These are phyloP conservation scores for Acromyrmex echinatior DNA, from an alignment of 1,140 invertebrate species.

Conservation along the genomic window DNA sequence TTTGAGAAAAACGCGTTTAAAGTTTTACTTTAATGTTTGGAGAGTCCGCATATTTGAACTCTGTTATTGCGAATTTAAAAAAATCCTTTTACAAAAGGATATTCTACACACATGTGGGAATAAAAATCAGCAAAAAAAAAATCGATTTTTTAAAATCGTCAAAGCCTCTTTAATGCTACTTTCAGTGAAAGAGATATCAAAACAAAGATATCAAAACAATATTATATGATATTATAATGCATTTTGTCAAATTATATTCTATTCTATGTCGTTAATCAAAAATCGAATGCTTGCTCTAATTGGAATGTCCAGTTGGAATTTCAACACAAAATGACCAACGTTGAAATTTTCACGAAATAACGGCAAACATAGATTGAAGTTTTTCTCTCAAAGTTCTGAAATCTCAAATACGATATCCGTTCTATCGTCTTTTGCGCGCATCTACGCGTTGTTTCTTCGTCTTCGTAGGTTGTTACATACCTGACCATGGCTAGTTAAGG, in stretches of 20 bases:
- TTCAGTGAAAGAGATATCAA: background rate
- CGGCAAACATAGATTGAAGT: background rate
- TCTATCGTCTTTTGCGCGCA: conserved; percentile 34
- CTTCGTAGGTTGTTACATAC: conserved; percentile 72
- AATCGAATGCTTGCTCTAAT: background rate
- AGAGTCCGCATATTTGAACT: too few species aligned
- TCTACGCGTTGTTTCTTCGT: conserved; percentile 24
- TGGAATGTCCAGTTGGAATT: background rate
- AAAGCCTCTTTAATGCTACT: too few species aligned
- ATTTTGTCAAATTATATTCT: background rate
- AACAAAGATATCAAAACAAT: background rate
- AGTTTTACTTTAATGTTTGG: too few species aligned
- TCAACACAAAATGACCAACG: background rate
- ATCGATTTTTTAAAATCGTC: too few species aligned
- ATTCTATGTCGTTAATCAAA: background rate
- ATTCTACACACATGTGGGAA: too few species aligned
- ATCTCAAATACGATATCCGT: conserved; percentile 65
- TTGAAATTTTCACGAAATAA: conserved; percentile 43
- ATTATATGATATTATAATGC: background rate
- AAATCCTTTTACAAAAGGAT: too few species aligned
- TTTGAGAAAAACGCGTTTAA: too few species aligned
- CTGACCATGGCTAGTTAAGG: conserved; percentile 78
- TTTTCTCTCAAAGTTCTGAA: conserved; percentile 63
- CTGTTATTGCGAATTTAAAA: too few species aligned
- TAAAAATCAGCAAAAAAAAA: too few species aligned